Evolutionary conservation across 2,888 invertebrate genomes (phyloP).

Genomic region (Eupithecia insigniata): DNA sequence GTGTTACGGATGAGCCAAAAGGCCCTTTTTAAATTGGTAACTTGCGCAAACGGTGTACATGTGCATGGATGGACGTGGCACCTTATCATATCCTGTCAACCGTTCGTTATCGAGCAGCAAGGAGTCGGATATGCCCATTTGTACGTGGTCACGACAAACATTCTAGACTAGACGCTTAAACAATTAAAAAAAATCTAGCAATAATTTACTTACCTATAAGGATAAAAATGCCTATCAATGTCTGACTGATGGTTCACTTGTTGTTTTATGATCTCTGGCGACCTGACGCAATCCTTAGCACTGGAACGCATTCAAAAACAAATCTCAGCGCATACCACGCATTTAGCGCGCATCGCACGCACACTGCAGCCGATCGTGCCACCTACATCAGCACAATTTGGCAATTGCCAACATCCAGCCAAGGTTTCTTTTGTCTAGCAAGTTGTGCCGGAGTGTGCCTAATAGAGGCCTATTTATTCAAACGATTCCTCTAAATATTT

Average conservation of each 20-base stretch:
- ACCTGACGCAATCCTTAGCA: constrained; percentile 53
- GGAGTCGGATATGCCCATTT: constrained; percentile 50
- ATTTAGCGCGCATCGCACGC: constrained; percentile 57
- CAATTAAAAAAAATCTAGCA: not conserved
- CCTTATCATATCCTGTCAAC: constrained; percentile 51
- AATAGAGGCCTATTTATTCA: constrained; percentile 43
- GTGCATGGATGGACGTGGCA: constrained; percentile 30
- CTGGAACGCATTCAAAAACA: constrained; percentile 54
- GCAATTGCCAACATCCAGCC: constrained; percentile 62
- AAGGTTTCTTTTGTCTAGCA: constrained; percentile 65
- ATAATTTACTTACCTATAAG: not conserved
- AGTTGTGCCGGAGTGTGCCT: constrained; percentile 49
- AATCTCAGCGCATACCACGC: constrained; percentile 44
- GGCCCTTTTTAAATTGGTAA: constrained; percentile 14
- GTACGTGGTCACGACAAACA: constrained; percentile 49
- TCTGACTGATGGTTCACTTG: not conserved
- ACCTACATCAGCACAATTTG: constrained; percentile 60
- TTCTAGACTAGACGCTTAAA: constrained; percentile 21
- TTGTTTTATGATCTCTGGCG: constrained; percentile 19
- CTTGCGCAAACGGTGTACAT: constrained; percentile 34
- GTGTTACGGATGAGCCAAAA: constrained; percentile 1
- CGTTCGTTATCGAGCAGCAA: constrained; percentile 54
- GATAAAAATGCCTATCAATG: not conserved
- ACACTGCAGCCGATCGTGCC: constrained; percentile 53
- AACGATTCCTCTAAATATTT: constrained; percentile 31